Evolutionary conservation across 2,797 vertebrate genomes (phyloP), one percentile per base, ranked within the genome.

Genomic region (Gymnothorax reevesii): DNA sequence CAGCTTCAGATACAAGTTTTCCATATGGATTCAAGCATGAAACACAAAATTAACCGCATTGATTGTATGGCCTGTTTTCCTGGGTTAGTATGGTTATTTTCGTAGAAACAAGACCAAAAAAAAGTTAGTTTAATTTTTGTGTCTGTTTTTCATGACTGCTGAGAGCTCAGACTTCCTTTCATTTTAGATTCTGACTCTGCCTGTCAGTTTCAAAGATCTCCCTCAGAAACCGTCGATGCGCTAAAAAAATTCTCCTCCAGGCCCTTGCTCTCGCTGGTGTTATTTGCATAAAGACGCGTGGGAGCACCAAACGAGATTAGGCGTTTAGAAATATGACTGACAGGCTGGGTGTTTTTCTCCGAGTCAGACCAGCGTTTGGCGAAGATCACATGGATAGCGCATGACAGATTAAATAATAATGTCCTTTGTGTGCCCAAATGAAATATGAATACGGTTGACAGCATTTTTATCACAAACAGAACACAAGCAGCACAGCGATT

Each of bases 351-450:
- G 1, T 71, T 71, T 27, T 71, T 27, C 17, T 7, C 8, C 3
- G 12, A 77, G 20, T 33, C 27, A 49, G 13, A 49, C 27, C 12
- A 49, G 33, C 15, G 49, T 42, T 77, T 10, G 27, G 4, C 27
- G 49, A 17, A 77, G 33, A 77, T 77, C 73, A 49, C 33, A 77
- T 4, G 33, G 73, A 27, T 17, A 49, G 73, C 49, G 0, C 20
- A 15, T 75, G 73, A 77, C 33, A 20, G 33, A 77, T 71, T 71
- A 71, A 71, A 71, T 71, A 42, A 75, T 75, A 75, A 75, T 75
- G 33, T 75, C 4, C 69, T 27, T 27, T 33, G 69, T 71, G 33
- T 2, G 12, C 25, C 33, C 33, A 33, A 33, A 33, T 75, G 6
- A 66, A 66, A 73, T n/a, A 15, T 52, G n/a, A 79, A 79, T 22